Conservation (phyloP, 2,797 vertebrate species). For the Micropoecilia bifurca region DNA sequence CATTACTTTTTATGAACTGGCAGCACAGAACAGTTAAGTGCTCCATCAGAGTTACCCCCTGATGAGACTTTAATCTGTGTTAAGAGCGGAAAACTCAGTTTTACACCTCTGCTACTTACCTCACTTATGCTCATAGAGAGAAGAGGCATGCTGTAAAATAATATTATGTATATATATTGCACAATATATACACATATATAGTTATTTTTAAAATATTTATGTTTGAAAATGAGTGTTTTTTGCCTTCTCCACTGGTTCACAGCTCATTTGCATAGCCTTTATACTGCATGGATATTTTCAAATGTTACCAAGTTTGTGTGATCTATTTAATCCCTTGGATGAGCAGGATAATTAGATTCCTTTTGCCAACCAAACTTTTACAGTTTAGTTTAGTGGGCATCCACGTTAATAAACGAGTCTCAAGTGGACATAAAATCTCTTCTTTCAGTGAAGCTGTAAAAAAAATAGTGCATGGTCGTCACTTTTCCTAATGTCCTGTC, state of each 20-base stretch:
- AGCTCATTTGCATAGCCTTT: background rate
- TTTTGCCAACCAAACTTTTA: slow-evolving; percentile 10
- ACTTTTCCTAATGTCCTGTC: slow-evolving; percentile 46
- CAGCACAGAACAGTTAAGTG: slow-evolving; percentile 13
- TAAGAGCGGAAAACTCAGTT: background rate
- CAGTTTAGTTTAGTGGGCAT: slow-evolving; percentile 11
- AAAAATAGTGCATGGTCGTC: slow-evolving; percentile 36
- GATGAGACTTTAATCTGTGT: slow-evolving; percentile 24
- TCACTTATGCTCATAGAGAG: background rate
- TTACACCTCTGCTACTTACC: slow-evolving; percentile 6
- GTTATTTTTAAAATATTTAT: background rate
- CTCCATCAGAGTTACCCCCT: slow-evolving; percentile 26
- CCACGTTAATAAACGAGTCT: slow-evolving; percentile 12
- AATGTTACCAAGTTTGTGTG: slow-evolving; percentile 10
- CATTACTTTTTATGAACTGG: slow-evolving; percentile 31
- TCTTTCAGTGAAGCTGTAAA: slow-evolving; percentile 21
- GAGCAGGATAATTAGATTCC: slow-evolving; percentile 15
- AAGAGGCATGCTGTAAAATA: background rate
- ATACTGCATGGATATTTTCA: slow-evolving; percentile 3
- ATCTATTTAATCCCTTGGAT: slow-evolving; percentile 2
- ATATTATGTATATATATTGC: too few relatives aligned
- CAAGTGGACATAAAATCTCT: slow-evolving; percentile 13
- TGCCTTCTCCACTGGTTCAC: background rate
- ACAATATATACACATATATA: background rate
- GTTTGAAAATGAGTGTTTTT: background rate